phyloP scores from a whole-genome alignment of 1,140 invertebrate genomes.

The Drosophila guanche region DNA sequence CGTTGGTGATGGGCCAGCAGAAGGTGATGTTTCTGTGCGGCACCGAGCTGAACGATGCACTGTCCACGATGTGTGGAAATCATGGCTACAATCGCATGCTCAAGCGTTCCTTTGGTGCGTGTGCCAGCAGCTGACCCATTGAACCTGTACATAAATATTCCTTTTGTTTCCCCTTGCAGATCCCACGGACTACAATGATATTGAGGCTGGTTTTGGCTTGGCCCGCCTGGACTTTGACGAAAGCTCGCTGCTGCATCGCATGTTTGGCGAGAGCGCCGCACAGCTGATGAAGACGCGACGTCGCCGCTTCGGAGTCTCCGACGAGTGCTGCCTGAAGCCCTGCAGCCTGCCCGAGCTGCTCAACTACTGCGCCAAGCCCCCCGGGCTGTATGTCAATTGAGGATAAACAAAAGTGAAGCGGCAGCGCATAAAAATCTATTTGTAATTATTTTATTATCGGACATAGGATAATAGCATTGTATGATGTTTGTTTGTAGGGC shows the following conservation, averaged over 20 bases:
- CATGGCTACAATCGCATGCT: slow-evolving; percentile 53
- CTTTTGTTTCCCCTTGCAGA: not conserved
- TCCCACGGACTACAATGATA: slow-evolving; percentile 5
- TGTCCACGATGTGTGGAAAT: slow-evolving; percentile 24
- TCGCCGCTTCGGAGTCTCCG: slow-evolving; percentile 31
- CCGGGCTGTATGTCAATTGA: slow-evolving; percentile 3
- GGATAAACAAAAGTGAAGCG: not conserved
- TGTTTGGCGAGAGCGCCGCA: slow-evolving; percentile 25
- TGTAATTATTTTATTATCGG: slow-evolving; percentile 37
- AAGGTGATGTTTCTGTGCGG: slow-evolving; percentile 41
- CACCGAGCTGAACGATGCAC: slow-evolving; percentile 31
- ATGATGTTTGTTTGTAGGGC: slow-evolving; percentile 14
- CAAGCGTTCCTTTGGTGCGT: slow-evolving; percentile 44
- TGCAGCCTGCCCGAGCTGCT: slow-evolving; percentile 32
- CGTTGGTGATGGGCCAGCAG: slow-evolving; percentile 17
- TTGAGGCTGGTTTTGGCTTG: not conserved
- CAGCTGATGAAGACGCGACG: slow-evolving; percentile 37
- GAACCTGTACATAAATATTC: not conserved
- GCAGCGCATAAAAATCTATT: not conserved
- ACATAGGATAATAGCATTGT: slow-evolving; percentile 38
- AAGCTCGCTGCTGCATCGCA: slow-evolving; percentile 11
- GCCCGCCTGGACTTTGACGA: slow-evolving; percentile 8
- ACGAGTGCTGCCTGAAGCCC: slow-evolving; percentile 52
- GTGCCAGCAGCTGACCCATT: no score
- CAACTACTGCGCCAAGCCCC: slow-evolving; percentile 35